Evolutionary conservation across 2,888 invertebrate genomes (phyloP).

Genomic region (Bellardia pandia): DNA sequence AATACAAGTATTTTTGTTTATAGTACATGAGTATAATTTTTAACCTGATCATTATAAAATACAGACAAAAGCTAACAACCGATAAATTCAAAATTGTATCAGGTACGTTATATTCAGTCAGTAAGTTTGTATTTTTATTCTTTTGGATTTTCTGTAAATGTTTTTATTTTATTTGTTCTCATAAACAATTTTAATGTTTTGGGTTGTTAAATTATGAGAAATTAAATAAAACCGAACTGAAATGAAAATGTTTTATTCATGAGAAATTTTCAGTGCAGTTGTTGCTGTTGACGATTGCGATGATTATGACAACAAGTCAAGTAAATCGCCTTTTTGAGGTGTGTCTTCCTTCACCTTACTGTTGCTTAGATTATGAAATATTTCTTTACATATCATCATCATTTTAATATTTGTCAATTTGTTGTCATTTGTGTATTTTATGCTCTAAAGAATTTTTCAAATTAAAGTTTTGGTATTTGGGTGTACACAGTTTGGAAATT

Average conservation of each 20-base stretch:
- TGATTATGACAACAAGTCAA: conserved; percentile 78
- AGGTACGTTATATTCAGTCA: conserved; percentile 56
- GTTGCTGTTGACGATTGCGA: conserved; percentile 70
- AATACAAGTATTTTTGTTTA: background rate
- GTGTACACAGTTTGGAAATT: no score
- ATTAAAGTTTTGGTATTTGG: no score
- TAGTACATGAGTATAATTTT: conserved; percentile 40
- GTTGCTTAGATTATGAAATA: conserved; percentile 52
- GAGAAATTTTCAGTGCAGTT: conserved; percentile 75
- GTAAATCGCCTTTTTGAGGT: conserved; percentile 80
- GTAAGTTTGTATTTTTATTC: background rate
- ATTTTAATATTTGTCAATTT: conserved; percentile 52
- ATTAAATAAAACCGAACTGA: conserved; percentile 73
- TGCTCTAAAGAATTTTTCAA: background rate
- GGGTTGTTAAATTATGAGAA: conserved; percentile 78
- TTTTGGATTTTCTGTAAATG: conserved; percentile 36
- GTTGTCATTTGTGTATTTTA: background rate
- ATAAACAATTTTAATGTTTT: conserved; percentile 57
- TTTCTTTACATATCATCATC: conserved; percentile 39
- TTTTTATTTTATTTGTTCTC: conserved; percentile 72
- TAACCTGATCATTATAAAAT: conserved; percentile 69
- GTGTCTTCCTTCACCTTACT: conserved; percentile 76
- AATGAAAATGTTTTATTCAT: conserved; percentile 80
- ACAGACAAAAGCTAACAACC: conserved; percentile 39
- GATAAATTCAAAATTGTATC: conserved; percentile 56